These are phyloP conservation scores for Haemorhous mexicanus DNA, from an alignment of 2,113 vertebrate species.

Conservation along the genomic window DNA sequence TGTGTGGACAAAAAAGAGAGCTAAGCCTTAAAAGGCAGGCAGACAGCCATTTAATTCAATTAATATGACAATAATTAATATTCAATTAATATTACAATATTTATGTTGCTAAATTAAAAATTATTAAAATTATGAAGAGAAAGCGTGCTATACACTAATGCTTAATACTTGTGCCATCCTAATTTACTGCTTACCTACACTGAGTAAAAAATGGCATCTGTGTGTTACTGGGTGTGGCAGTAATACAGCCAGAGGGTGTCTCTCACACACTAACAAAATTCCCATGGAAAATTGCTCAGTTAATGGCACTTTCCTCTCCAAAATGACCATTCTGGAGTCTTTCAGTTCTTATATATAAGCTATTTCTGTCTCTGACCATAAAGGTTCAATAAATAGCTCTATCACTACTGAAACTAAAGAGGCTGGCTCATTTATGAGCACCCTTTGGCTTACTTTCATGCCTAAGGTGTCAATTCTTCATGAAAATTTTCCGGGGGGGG, in stretches of 20 bases:
- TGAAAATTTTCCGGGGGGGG: rapidly evolving
- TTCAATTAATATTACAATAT: too few species aligned
- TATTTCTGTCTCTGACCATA: background rate
- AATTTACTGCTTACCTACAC: background rate
- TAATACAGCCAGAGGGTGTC: background rate
- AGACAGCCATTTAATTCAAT: background rate
- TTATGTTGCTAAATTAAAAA: background rate
- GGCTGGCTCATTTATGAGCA: background rate
- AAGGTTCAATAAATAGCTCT: background rate
- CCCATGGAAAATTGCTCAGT: background rate
- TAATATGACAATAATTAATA: too few species aligned
- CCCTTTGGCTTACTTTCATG: background rate
- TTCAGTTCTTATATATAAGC: background rate
- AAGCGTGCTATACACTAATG: background rate
- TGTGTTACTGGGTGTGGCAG: background rate
- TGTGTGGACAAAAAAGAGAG: background rate
- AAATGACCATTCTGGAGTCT: background rate
- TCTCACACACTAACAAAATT: background rate
- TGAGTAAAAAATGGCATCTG: background rate
- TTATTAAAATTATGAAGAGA: background rate
- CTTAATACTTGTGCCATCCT: background rate
- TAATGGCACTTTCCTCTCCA: background rate
- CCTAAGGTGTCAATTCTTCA: background rate
- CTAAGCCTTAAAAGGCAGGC: background rate
- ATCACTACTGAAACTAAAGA: background rate